These are phyloP conservation scores for Thomomys bottae DNA, from an alignment of 2,113 vertebrate genomes.

Conservation along the genomic window DNA sequence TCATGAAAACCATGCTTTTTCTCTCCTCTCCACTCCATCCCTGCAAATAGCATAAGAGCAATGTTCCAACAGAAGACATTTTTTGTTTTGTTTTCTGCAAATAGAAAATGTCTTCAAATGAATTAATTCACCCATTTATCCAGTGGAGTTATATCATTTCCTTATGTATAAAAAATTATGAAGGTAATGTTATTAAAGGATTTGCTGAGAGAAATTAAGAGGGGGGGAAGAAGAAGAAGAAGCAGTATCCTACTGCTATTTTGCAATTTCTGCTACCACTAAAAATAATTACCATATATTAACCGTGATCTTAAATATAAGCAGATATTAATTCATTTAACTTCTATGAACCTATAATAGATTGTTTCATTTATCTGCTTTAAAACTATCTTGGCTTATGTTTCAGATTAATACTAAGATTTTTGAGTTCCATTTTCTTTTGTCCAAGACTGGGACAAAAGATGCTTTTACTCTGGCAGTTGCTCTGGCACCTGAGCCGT, in stretches of 20 bases:
- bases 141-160: background rate
- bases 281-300: background rate
- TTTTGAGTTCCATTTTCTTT: too few species aligned
- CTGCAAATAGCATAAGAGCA: background rate
- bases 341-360: background rate
- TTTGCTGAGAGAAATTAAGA: background rate
- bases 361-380: background rate
- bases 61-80: background rate
- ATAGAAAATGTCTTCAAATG: constrained; percentile 11
- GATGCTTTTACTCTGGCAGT: too few species aligned
- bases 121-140: background rate
- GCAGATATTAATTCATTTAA: background rate
- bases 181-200: background rate
- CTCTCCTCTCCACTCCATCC: background rate
- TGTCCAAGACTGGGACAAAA: too few species aligned
- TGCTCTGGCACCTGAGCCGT: too few species aligned
- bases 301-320: background rate
- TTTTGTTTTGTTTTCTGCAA: background rate
- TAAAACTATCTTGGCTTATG: background rate
- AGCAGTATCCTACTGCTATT: background rate
- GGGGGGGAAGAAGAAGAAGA: background rate
- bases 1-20: background rate
- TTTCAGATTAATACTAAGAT: constrained; percentile 29
- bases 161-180: background rate
- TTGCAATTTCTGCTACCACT: background rate